Evolutionary conservation across 1,140 invertebrate genomes (phyloP).

Genomic region (Caerostris darwini): DNA sequence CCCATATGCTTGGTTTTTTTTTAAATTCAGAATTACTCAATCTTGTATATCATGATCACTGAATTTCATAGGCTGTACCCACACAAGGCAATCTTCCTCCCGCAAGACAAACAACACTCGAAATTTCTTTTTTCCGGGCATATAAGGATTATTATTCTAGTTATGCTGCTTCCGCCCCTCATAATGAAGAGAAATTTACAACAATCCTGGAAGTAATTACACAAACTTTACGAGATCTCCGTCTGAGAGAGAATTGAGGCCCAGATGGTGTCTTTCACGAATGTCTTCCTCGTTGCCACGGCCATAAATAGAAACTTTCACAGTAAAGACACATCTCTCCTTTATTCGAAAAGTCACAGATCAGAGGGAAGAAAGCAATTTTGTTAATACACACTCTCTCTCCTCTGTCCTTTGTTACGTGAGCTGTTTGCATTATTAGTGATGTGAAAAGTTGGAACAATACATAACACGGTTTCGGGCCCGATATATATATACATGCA

Average conservation of each 20-base stretch:
- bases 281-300: slow-evolving; percentile 13
- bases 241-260: background rate
- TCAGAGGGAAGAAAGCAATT: slow-evolving; percentile 6
- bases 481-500: slow-evolving; percentile 13
- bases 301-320: slow-evolving; percentile 23
- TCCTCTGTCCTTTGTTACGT: slow-evolving; percentile 9
- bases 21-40: too few species aligned
- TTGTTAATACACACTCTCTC: slow-evolving; percentile 7
- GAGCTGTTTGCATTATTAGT: slow-evolving; percentile 47
- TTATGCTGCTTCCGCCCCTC: background rate
- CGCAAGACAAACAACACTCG: too few species aligned
- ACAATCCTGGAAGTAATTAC: slow-evolving; percentile 13
- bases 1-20: too few species aligned
- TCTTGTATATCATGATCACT: too few species aligned
- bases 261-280: background rate
- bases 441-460: slow-evolving; percentile 42
- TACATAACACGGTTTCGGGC: slow-evolving; percentile 4
- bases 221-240: slow-evolving; percentile 13
- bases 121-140: too few species aligned
- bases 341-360: background rate
- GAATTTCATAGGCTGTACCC: too few species aligned
- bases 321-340: background rate
- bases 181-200: background rate
- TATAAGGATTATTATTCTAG: too few species aligned
- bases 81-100: too few species aligned